Percentiles rank a stretch among this genome's conserved stretches.
Evolutionary conservation across 1,140 invertebrate species (phyloP).

Genomic region (Stenopsyche tienmushanensis): DNA sequence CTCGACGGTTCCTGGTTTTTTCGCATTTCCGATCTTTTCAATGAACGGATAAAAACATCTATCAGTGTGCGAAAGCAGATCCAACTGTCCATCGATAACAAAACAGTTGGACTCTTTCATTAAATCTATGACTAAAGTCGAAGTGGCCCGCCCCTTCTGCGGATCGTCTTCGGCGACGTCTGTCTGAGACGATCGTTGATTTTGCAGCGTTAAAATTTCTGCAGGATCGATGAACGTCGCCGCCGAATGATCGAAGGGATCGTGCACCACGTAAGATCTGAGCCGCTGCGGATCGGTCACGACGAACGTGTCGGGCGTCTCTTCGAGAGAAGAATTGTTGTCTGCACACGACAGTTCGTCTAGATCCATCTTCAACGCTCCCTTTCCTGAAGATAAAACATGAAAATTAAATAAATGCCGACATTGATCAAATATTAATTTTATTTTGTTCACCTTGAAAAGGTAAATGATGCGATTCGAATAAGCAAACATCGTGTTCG

Average conservation of each 20-base stretch:
- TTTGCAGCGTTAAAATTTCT: conserved; percentile 33
- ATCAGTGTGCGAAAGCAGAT: conserved; percentile 41
- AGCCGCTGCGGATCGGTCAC: conserved; percentile 48
- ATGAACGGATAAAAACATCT: conserved; percentile 44
- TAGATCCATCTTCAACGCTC: conserved; percentile 35
- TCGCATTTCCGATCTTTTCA: conserved; percentile 36
- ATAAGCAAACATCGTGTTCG: conserved; percentile 36
- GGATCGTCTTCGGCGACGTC: conserved; percentile 33
- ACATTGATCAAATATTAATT: conserved; percentile 5
- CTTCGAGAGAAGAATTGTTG: conserved; percentile 48
- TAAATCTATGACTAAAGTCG: conserved; percentile 47
- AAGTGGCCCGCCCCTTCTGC: conserved; percentile 39
- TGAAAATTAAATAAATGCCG: not conserved
- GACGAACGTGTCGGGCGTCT: conserved; percentile 49
- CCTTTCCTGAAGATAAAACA: conserved; percentile 26
- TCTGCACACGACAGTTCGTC: conserved; percentile 47
- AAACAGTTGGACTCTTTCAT: conserved; percentile 46
- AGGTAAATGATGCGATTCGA: conserved; percentile 23
- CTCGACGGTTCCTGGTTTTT: conserved; percentile 3
- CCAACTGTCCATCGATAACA: conserved; percentile 45
- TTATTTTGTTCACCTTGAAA: conserved; percentile 34
- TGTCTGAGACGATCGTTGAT: conserved; percentile 2
- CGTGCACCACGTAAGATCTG: conserved; percentile 47
- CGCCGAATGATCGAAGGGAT: conserved; percentile 45
- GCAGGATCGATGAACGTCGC: conserved; percentile 50